Evolutionary conservation across 2,797 vertebrate genomes (phyloP).

Genomic region (Coccyzus lansbergi): DNA sequence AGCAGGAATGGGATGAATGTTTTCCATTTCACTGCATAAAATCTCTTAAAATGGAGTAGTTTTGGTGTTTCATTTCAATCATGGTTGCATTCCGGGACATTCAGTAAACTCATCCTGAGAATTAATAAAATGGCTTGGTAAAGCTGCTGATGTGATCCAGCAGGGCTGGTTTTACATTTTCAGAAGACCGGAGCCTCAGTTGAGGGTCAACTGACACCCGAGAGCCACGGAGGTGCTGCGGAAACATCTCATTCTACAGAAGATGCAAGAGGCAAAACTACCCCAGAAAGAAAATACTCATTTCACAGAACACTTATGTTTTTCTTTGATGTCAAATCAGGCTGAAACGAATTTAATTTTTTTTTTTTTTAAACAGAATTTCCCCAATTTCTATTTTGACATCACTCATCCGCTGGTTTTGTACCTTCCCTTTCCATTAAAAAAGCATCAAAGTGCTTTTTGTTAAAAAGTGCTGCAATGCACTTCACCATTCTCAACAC

Average conservation of each 20-base stretch:
- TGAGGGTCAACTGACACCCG: rapidly evolving
- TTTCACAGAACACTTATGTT: rapidly evolving
- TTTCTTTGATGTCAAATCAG: background rate
- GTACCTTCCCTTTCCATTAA: slow-evolving; percentile 18
- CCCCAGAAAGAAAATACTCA: background rate
- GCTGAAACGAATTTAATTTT: background rate
- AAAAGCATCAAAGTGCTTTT: slow-evolving; percentile 44
- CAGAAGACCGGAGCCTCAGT: rapidly evolving
- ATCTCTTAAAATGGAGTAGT: background rate
- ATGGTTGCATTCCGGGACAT: rapidly evolving
- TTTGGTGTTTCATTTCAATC: background rate
- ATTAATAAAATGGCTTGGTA: background rate
- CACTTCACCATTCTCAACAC: background rate
- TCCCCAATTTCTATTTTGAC: background rate
- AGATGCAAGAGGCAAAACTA: background rate
- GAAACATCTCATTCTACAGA: rapidly evolving
- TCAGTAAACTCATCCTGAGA: background rate
- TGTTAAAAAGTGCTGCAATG: background rate
- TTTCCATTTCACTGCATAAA: background rate
- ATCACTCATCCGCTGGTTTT: background rate
- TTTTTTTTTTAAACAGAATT: background rate
- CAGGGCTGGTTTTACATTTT: rapidly evolving
- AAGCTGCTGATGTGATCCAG: background rate
- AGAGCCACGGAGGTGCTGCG: rapidly evolving
- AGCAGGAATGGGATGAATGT: background rate